Percentiles rank a stretch among this genome's conserved stretches.
phyloP scores from a whole-genome alignment of 1,140 invertebrate genomes.

The Drosophila arawakana region DNA sequence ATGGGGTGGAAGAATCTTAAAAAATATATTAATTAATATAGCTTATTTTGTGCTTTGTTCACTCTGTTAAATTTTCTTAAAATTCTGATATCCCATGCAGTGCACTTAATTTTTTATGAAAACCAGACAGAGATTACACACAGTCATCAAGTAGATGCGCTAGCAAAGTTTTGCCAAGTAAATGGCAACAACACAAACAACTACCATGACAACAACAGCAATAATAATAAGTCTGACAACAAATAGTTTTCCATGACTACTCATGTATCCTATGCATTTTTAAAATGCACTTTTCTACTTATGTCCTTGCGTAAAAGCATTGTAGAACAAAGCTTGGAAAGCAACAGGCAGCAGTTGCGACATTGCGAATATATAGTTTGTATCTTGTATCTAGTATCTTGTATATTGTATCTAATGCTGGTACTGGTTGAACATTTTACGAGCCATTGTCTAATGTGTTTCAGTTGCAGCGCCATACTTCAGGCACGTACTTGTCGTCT shows the following conservation, averaged over 20 bases:
- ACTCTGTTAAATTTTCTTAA: slow-evolving; percentile 1
- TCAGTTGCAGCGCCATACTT: neutral
- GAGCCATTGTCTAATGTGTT: slow-evolving; percentile 76
- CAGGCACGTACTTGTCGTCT: slow-evolving; percentile 50
- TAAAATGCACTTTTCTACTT: slow-evolving; percentile 77
- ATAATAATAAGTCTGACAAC: neutral
- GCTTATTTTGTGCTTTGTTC: neutral
- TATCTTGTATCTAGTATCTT: slow-evolving; percentile 4
- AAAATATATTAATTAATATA: neutral
- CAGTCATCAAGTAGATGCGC: slow-evolving; percentile 45
- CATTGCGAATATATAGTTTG: slow-evolving; percentile 45
- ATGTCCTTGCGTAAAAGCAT: slow-evolving; percentile 71
- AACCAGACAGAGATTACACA: slow-evolving; percentile 23
- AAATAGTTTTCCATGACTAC: slow-evolving; percentile 32
- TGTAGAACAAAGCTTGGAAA: slow-evolving; percentile 49
- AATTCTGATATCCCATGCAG: neutral
- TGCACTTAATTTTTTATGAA: neutral
- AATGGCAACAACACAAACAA: slow-evolving; percentile 1
- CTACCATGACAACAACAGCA: neutral
- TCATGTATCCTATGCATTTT: slow-evolving; percentile 76
- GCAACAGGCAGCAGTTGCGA: slow-evolving; percentile 19
- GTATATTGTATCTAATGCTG: slow-evolving; percentile 15
- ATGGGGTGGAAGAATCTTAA: too few species aligned
- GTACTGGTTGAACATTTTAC: slow-evolving; percentile 59
- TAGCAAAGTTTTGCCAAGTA: slow-evolving; percentile 16